Evolutionary conservation across 2,888 invertebrate species (phyloP).

Genomic region (Metopia argyrocephala): DNA sequence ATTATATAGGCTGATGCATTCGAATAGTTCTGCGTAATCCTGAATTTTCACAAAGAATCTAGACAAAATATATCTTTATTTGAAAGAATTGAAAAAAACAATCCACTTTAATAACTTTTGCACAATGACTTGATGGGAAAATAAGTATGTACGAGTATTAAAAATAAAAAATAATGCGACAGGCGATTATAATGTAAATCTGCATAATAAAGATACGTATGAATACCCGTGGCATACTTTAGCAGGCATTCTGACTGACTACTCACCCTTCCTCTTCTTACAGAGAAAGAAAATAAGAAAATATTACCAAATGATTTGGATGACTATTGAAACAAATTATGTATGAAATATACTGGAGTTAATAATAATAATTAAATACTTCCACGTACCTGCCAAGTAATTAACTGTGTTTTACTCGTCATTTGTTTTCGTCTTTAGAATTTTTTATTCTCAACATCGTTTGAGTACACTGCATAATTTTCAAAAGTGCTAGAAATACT

Average conservation of each 20-base stretch:
- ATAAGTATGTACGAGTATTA: constrained; percentile 4
- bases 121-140: constrained; percentile 41
- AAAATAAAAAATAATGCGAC: background rate
- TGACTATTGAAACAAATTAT: constrained; percentile 40
- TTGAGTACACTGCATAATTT: constrained; percentile 45
- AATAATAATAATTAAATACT: constrained; percentile 61
- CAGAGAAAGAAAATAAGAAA: constrained; percentile 48
- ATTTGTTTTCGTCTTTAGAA: constrained; percentile 42
- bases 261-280: constrained; percentile 5
- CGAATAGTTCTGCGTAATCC: too few species aligned
- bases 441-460: constrained; percentile 20
- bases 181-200: constrained; percentile 18
- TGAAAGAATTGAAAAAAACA: constrained; percentile 24
- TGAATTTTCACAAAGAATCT: background rate
- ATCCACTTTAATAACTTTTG: constrained; percentile 25
- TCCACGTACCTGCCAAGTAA: constrained; percentile 64
- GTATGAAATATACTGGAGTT: constrained; percentile 12
- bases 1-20: too few species aligned
- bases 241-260: constrained; percentile 16
- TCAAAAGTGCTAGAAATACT: constrained; percentile 49
- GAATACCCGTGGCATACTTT: constrained; percentile 7
- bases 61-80: constrained; percentile 11
- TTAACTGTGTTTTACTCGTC: constrained; percentile 63
- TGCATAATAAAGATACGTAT: constrained; percentile 49
- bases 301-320: constrained; percentile 56